Conservation (phyloP, 2,888 invertebrate species). For the Trichacis sp. region DNA sequence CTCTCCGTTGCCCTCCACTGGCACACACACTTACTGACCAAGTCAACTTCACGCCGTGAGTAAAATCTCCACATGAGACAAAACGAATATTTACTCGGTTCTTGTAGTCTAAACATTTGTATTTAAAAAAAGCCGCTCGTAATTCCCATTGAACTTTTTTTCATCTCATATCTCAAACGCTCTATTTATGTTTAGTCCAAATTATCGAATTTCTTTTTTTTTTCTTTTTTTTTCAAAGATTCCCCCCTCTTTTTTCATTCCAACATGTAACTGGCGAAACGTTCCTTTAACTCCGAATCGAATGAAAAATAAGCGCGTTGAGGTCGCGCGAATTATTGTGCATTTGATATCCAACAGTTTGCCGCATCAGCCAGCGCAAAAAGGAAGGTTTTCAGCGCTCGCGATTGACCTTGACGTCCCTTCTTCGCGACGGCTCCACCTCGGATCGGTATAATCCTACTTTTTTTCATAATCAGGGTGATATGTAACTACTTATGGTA, state of each 20-base stretch:
- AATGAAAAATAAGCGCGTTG: no score
- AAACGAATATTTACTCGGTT: constrained; percentile 42
- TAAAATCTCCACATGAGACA: constrained; percentile 62
- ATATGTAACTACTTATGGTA: no score
- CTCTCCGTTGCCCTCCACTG: constrained; percentile 64
- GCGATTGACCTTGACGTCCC: constrained; percentile 59
- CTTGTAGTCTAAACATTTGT: no score
- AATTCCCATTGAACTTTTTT: no score
- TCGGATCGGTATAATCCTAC: constrained; percentile 62
- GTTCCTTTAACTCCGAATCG: no score
- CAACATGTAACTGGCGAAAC: no score
- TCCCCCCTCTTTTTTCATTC: no score
- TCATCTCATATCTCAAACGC: no score
- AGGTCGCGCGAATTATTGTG: constrained; percentile 64
- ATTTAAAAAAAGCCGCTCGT: no score
- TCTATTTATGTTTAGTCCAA: no score
- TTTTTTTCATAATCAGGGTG: constrained; percentile 56
- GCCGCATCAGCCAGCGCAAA: constrained; percentile 60
- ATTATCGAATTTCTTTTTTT: no score
- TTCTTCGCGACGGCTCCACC: constrained; percentile 62
- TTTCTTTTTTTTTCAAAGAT: no score
- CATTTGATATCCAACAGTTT: constrained; percentile 68
- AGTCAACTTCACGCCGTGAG: constrained; percentile 67
- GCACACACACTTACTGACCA: constrained; percentile 66
- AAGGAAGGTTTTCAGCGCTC: constrained; percentile 51